Conservation (phyloP, 1,140 invertebrate species). For the Pentalonia nigronervosa region DNA sequence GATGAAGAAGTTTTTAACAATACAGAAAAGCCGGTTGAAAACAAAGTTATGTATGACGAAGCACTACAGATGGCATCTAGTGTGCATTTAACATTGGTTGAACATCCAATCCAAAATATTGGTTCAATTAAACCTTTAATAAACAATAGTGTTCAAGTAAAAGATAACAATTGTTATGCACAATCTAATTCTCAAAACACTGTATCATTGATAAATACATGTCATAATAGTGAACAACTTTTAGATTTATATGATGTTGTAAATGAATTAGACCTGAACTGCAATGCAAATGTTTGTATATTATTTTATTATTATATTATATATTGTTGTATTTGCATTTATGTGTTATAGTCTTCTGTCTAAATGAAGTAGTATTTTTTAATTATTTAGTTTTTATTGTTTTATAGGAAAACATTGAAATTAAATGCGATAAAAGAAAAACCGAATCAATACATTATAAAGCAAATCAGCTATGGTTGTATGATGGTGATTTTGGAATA, state of each 20-base stretch:
- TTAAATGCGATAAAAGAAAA: background rate
- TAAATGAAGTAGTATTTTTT: background rate
- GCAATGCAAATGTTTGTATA: constrained; percentile 15
- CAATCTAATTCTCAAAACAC: background rate
- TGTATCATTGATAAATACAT: background rate
- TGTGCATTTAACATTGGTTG: background rate
- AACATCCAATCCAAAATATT: background rate
- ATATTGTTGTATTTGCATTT: background rate
- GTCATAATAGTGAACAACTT: constrained; percentile 19
- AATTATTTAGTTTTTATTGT: background rate
- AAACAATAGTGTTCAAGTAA: background rate
- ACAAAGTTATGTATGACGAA: constrained; percentile 34
- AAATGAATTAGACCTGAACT: background rate
- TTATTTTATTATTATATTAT: background rate
- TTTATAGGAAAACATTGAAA: constrained; percentile 24
- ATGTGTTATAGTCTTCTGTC: background rate
- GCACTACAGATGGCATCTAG: background rate
- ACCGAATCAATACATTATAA: background rate
- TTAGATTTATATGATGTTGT: constrained; percentile 9
- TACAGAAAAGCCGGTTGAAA: background rate
- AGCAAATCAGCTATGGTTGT: background rate
- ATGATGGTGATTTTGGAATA: background rate
- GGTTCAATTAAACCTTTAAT: background rate
- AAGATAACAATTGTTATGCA: background rate
- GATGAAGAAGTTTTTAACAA: background rate